phyloP scores from a whole-genome alignment of 2,888 invertebrate genomes.

The Agrilus cyanescens region DNA sequence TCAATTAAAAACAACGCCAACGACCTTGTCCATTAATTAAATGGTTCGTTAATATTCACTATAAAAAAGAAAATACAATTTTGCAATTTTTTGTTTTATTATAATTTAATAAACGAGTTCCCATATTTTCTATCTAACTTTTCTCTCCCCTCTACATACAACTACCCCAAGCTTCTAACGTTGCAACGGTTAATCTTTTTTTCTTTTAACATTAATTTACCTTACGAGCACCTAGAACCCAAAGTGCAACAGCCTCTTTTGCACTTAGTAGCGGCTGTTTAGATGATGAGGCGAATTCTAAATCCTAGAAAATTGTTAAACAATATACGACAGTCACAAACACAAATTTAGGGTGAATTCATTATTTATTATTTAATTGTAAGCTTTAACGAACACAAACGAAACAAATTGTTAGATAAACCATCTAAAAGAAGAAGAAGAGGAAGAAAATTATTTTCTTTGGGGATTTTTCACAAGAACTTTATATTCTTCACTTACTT shows the following conservation, averaged over 20 bases:
- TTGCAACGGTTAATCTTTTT: too few species aligned
- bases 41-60: too few species aligned
- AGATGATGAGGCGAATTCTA: slow-evolving; percentile 52
- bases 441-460: not conserved
- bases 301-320: slow-evolving; percentile 46
- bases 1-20: too few species aligned
- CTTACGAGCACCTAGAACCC: slow-evolving; percentile 90
- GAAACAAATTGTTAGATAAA: not conserved
- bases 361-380: not conserved
- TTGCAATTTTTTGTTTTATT: too few species aligned
- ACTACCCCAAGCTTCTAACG: too few species aligned
- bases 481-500: slow-evolving; percentile 42
- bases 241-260: slow-evolving; percentile 88
- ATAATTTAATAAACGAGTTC: too few species aligned
- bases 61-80: too few species aligned
- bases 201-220: slow-evolving; percentile 39
- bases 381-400: not conserved
- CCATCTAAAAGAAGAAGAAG: not conserved
- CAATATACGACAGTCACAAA: too few species aligned
- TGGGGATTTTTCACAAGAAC: not conserved
- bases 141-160: too few species aligned
- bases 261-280: slow-evolving; percentile 78
- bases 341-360: too few species aligned
- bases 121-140: too few species aligned
- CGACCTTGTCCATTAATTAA: too few species aligned